Evolutionary conservation across 2,888 invertebrate species (phyloP), one percentile per base, ranked within the genome.

Genomic region (Lasioglossum morio): DNA sequence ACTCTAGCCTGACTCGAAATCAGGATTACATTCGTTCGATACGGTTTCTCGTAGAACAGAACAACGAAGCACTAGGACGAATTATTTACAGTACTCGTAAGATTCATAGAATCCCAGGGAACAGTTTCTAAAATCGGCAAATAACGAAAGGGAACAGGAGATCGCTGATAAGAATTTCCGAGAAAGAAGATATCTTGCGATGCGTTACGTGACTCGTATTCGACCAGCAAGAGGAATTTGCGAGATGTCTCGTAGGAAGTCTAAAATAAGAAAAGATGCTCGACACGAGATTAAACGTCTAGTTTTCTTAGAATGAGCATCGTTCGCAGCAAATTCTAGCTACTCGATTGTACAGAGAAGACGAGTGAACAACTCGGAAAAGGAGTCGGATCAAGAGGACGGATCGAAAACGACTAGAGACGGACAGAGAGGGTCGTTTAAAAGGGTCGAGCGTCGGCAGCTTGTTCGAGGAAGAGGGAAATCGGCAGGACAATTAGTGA

Each of bases 401-500:
- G 63, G 12, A 43, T 43, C 43, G 43, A 4, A 2, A 43, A 30
- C 30, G 27, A 57, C 57, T 57, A 57, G 7, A 60, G 4, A 4
- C 63, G 0, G 0, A 34, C 34, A 0, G 1, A 34, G 30, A 63
- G 27, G 5, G 63, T 37, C 37, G 37, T 40, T n/a, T 7, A 10
- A 40, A n/a, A 69, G 34, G 4, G 27, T 46, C 37, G 60, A 72
- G 16, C 16, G 0, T 2, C 7, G n/a, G 30, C 30, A 60, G 27
- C 16, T 46, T 5, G 2, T 7, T 7, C 53, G 0, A 40, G 19
- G 69, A 69, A 1, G 12, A 34, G 66, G 34, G 34, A 34, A 19
- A n/a, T 63, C 63, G 63, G 63, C 12, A 12, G 46, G 34, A 19
- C 40, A 16, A 37, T 70, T 72, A 85, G 85, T 85, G 86, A 85